These are phyloP conservation scores for Phaethon lepturus DNA, from an alignment of 2,113 vertebrate genomes.

Conservation along the genomic window DNA sequence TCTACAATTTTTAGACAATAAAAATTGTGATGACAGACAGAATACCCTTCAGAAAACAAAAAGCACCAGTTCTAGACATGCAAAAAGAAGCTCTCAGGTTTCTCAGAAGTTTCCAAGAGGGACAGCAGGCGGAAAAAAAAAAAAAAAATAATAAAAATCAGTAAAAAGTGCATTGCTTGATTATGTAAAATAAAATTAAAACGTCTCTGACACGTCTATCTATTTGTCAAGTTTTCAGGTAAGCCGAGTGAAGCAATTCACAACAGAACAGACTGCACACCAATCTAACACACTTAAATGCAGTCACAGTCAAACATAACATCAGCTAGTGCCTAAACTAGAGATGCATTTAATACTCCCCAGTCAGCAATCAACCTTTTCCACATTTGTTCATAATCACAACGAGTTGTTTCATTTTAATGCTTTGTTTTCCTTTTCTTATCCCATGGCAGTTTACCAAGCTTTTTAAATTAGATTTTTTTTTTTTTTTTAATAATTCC, in stretches of 20 bases:
- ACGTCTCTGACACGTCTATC: background rate
- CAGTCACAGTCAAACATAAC: constrained; percentile 58
- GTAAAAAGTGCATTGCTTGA: background rate
- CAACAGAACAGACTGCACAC: constrained; percentile 25
- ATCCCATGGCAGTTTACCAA: background rate
- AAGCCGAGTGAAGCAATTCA: constrained; percentile 2
- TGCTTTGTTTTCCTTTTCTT: constrained; percentile 68
- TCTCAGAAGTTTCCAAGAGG: constrained; percentile 17
- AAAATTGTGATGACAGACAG: background rate
- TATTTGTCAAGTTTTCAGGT: background rate
- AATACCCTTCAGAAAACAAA: background rate
- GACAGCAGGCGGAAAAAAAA: background rate
- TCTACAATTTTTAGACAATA: background rate
- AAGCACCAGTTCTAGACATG: background rate
- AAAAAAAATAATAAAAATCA: background rate
- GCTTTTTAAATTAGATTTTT: background rate
- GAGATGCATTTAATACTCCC: constrained; percentile 67
- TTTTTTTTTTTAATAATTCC: background rate
- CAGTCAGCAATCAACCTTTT: constrained; percentile 74
- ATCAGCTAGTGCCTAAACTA: constrained; percentile 29
- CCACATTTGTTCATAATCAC: constrained; percentile 67
- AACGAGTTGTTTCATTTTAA: constrained; percentile 55
- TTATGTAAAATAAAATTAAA: constrained; percentile 59
- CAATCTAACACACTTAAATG: constrained; percentile 65
- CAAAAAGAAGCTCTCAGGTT: background rate